phyloP scores from a whole-genome alignment of 2,113 vertebrate species.

The Numenius arquata region DNA sequence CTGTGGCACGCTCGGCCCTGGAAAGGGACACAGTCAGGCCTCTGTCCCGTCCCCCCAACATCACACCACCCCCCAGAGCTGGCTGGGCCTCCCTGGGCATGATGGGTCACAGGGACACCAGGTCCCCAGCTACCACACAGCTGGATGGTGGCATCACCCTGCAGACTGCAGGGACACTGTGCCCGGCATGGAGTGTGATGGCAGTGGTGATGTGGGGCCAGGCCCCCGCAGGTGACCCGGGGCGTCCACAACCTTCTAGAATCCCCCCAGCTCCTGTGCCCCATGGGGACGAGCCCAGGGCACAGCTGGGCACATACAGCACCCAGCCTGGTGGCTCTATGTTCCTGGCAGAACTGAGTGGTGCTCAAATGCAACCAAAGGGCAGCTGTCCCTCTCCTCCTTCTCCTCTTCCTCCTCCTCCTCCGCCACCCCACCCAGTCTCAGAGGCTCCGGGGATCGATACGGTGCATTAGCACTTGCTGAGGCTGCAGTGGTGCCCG shows the following conservation, averaged over 20 bases:
- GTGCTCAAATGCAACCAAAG: neutral
- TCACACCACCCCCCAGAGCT: neutral
- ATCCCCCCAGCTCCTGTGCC: neutral
- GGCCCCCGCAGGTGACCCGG: too few relatives aligned
- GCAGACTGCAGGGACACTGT: neutral
- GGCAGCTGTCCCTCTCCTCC: neutral
- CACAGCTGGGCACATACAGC: neutral
- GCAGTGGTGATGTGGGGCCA: neutral
- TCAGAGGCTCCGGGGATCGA: neutral
- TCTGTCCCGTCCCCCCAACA: neutral
- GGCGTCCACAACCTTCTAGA: neutral
- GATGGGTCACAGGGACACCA: fast-evolving
- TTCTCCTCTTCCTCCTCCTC: neutral
- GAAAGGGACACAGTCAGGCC: neutral
- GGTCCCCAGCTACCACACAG: neutral
- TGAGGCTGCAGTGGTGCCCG: neutral
- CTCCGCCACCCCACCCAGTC: fast-evolving
- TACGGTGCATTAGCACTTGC: neutral
- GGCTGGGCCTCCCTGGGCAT: neutral
- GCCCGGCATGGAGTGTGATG: neutral
- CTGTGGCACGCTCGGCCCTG: constrained; percentile 82
- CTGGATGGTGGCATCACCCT: neutral
- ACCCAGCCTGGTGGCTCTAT: too few relatives aligned
- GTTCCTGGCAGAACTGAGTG: neutral
- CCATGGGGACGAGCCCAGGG: neutral